These are phyloP conservation scores for Nansenia antarctica DNA, from an alignment of 2,113 vertebrate genomes.

Conservation along the genomic window DNA sequence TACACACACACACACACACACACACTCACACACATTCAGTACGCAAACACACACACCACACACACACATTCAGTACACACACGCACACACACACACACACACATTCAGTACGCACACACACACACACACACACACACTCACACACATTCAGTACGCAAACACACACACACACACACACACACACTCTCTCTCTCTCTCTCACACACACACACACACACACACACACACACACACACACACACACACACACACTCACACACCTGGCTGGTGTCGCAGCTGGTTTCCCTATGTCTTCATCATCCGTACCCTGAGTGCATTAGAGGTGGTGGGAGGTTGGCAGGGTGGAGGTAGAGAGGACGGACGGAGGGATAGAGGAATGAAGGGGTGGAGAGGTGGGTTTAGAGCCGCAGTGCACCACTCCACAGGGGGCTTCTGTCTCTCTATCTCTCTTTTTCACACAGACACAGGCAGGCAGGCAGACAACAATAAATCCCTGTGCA, in stretches of 20 bases:
- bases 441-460: too few species aligned
- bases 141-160: conserved; percentile 3
- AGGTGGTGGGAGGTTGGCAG: neutral
- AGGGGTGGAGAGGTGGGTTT: neutral
- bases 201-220: too few species aligned
- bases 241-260: neutral
- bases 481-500: neutral
- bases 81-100: too few species aligned
- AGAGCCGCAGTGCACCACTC: neutral
- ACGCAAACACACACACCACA: neutral
- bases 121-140: neutral
- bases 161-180: too few species aligned
- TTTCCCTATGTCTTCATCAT: neutral
- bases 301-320: neutral
- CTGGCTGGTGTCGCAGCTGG: neutral
- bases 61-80: neutral
- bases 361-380: neutral
- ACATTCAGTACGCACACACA: too few species aligned
- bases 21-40: neutral
- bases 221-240: neutral
- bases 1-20: neutral
- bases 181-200: neutral
- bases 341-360: too few species aligned
- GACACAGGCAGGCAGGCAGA: neutral
- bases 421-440: neutral